These are phyloP conservation scores for Drosophila helvetica DNA, from an alignment of 2,888 invertebrate genomes.

Conservation along the genomic window DNA sequence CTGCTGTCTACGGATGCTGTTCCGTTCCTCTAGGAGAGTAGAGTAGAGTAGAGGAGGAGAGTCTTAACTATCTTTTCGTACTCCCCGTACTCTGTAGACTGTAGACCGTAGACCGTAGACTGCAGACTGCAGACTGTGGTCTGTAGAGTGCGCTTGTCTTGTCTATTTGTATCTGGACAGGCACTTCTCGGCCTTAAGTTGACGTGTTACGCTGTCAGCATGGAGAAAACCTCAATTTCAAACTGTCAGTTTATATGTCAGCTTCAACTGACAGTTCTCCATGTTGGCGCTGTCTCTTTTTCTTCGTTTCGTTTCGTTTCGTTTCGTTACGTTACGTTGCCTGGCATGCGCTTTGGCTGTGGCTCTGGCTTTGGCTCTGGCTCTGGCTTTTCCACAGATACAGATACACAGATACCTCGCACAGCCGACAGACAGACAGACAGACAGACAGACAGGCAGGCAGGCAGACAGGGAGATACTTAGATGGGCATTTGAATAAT, in stretches of 20 bases:
- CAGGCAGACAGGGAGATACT: slow-evolving; percentile 63
- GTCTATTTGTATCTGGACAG: slow-evolving; percentile 79
- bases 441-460: too few relatives aligned
- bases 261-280: slow-evolving; percentile 82
- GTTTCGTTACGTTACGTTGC: slow-evolving; percentile 32
- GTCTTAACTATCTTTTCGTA: slow-evolving; percentile 45
- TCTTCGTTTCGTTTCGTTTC: slow-evolving; percentile 41
- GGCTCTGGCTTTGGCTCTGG: slow-evolving; percentile 31
- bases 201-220: slow-evolving; percentile 80
- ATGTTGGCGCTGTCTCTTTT: slow-evolving; percentile 52
- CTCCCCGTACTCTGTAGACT: not conserved
- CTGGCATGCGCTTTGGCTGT: slow-evolving; percentile 42
- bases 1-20: slow-evolving; percentile 69
- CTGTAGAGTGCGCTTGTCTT: slow-evolving; percentile 41
- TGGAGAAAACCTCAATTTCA: slow-evolving; percentile 82
- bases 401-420: slow-evolving; percentile 32
- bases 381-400: slow-evolving; percentile 36
- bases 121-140: slow-evolving; percentile 14
- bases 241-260: slow-evolving; percentile 83
- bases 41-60: slow-evolving; percentile 8
- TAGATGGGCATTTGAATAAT: slow-evolving; percentile 76
- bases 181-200: slow-evolving; percentile 77
- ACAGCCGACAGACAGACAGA: too few relatives aligned
- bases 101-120: not conserved
- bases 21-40: slow-evolving; percentile 15